Evolutionary conservation across 2,113 vertebrate genomes (phyloP).

Genomic region (Myiozetetes cayanensis): DNA sequence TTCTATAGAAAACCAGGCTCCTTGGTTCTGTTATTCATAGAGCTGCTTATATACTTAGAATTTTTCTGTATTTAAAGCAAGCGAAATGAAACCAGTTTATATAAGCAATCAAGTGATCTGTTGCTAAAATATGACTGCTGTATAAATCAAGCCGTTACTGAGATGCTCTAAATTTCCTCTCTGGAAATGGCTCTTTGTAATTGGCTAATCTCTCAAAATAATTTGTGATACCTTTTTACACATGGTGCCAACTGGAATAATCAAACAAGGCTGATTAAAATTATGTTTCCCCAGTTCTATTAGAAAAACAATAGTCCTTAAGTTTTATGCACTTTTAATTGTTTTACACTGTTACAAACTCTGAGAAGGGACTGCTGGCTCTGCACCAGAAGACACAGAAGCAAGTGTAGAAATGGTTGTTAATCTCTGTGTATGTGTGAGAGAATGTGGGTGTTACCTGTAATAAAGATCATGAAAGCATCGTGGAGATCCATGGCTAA

Average conservation of each 20-base stretch:
- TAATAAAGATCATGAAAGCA: background rate
- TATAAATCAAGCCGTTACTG: conserved; percentile 38
- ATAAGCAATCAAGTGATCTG: background rate
- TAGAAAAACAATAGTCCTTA: background rate
- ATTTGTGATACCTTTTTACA: conserved; percentile 43
- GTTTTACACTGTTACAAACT: background rate
- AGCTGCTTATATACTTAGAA: background rate
- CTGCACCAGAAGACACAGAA: background rate
- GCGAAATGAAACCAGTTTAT: conserved; percentile 8
- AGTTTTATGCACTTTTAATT: conserved; percentile 1
- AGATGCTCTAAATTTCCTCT: conserved; percentile 31
- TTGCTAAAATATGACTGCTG: conserved; percentile 29
- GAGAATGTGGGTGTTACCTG: background rate
- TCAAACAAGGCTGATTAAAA: conserved; percentile 27
- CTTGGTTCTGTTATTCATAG: background rate
- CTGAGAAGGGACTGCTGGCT: background rate
- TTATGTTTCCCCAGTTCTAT: background rate
- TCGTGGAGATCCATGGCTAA: background rate
- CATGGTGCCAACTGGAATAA: conserved; percentile 25
- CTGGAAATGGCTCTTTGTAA: conserved; percentile 43
- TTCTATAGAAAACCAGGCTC: background rate
- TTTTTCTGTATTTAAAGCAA: conserved; percentile 14
- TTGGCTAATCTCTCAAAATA: conserved; percentile 55
- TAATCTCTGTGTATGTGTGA: background rate
- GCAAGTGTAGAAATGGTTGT: background rate